A percentile compares a stretch with the other conserved stretches of the same genome.
Conservation (phyloP, 1,140 invertebrate species). For the Hypsibius dujardini region DNA sequence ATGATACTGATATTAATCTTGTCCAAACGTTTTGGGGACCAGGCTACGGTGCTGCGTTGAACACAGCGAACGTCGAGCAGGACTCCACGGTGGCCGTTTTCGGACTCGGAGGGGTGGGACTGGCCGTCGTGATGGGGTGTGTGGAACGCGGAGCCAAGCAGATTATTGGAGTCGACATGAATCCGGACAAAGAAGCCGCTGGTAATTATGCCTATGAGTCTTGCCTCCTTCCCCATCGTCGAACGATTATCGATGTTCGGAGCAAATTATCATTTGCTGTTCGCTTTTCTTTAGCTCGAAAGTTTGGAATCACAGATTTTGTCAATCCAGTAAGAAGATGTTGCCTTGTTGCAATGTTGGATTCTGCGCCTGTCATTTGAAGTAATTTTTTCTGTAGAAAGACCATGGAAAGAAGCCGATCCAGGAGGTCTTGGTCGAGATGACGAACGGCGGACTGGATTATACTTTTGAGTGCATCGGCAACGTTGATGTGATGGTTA, state of each 20-base stretch:
- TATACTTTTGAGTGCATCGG: constrained; percentile 98
- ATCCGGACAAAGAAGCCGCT: constrained; percentile 50
- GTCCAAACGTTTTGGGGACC: not conserved
- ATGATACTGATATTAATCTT: not conserved
- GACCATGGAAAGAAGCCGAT: constrained; percentile 57
- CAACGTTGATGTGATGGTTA: constrained; percentile 78
- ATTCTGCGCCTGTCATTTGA: not conserved
- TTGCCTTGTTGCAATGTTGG: not conserved
- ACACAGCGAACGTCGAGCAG: constrained; percentile 68
- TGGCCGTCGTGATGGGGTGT: constrained; percentile 69
- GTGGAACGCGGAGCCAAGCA: constrained; percentile 67
- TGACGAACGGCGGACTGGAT: constrained; percentile 89
- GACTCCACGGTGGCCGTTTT: constrained; percentile 74
- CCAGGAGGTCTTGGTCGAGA: constrained; percentile 68
- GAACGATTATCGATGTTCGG: not conserved
- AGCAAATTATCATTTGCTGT: not conserved
- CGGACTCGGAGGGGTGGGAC: constrained; percentile 86
- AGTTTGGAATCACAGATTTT: constrained; percentile 77
- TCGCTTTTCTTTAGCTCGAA: constrained; percentile 44
- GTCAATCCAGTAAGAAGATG: constrained; percentile 50
- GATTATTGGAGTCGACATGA: constrained; percentile 86
- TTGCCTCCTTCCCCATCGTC: too few species aligned
- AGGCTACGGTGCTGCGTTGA: constrained; percentile 68
- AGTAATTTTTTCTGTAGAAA: not conserved
- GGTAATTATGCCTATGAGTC: not conserved